Evolutionary conservation across 2,888 invertebrate species (phyloP), one percentile per base, ranked within the genome.

Genomic region (Synanthedon vespiformis): DNA sequence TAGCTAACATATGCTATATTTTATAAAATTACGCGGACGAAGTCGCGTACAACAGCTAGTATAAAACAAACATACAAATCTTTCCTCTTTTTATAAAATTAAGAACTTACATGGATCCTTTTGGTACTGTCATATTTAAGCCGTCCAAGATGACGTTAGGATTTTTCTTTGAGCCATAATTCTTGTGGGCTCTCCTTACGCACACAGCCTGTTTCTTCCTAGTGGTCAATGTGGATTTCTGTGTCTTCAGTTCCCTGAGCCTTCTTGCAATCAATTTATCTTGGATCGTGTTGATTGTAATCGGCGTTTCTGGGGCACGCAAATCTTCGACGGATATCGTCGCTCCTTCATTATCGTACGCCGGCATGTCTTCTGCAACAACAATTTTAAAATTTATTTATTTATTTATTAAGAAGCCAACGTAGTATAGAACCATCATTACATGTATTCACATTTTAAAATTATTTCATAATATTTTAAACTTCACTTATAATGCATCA

Each of bases 61-160:
- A 18, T 18, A 18, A 18, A 18, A 18, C 3, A 18, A 18, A 18
- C 2, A 18, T 18, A 18, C 18, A 18, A 2, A 18, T 18, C 18
- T 3, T 18, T 18, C 18, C 3, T 18, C 2, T 18, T 18, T 27
- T 27, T 27, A 27, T 6, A 27, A 27, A 5, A 6, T 27, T 27
- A 27, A 27, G 13, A 57, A 91, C 93, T 92, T 86, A 95, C 95
- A 95, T 95, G 50, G 93, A 86, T 52, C 96, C 96, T 72, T 95
- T 95, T 18, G 95, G 93, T 48, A 97, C 97, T 14, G 95, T 96
- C 94, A 97, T 95, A 70, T 95, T 95, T 53, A 97, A 89, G 22
- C 94, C 94, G 72, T 95, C 95, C 52, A 97, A 88, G 44, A 97
- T 94, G 40, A 95, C 89, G 62, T 94, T 93, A 0, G 94, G 94